A percentile compares a stretch with the other conserved stretches of the same genome.
Conservation (phyloP, 1,140 invertebrate species). For the Papilio glaucus region DNA sequence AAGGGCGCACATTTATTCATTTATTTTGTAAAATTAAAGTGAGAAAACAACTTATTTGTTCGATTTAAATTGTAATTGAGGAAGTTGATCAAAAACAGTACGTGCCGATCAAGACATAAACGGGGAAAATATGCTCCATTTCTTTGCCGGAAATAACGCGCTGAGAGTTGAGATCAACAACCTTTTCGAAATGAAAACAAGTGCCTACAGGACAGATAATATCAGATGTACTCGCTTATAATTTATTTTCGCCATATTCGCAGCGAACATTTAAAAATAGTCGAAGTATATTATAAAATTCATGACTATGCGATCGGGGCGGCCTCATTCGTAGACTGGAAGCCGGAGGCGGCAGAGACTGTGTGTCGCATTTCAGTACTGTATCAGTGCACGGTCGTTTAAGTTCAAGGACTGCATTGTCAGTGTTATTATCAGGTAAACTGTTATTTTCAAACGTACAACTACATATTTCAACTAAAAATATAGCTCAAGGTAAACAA, state of each 20-base stretch:
- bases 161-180: conserved; percentile 50
- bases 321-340: conserved; percentile 67
- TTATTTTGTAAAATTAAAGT: neutral
- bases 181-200: conserved; percentile 43
- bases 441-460: conserved; percentile 15
- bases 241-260: conserved; percentile 53
- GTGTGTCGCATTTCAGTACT: conserved; percentile 54
- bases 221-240: conserved; percentile 41
- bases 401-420: conserved; percentile 70
- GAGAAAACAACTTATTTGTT: neutral
- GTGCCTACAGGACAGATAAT: conserved; percentile 40
- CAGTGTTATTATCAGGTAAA: conserved; percentile 62
- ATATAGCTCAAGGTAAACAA: conserved; percentile 30
- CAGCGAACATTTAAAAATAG: conserved; percentile 64
- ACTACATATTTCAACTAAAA: conserved; percentile 32
- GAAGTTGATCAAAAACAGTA: conserved; percentile 29
- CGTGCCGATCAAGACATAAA: conserved; percentile 28
- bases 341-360: conserved; percentile 58
- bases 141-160: conserved; percentile 39
- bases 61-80: conserved; percentile 25
- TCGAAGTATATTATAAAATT: conserved; percentile 64
- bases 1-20: too few species aligned
- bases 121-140: conserved; percentile 32
- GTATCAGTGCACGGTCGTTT: conserved; percentile 58
- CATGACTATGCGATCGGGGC: conserved; percentile 55